Evolutionary conservation across 2,797 vertebrate species (phyloP).

Genomic region (Leuciscus waleckii): DNA sequence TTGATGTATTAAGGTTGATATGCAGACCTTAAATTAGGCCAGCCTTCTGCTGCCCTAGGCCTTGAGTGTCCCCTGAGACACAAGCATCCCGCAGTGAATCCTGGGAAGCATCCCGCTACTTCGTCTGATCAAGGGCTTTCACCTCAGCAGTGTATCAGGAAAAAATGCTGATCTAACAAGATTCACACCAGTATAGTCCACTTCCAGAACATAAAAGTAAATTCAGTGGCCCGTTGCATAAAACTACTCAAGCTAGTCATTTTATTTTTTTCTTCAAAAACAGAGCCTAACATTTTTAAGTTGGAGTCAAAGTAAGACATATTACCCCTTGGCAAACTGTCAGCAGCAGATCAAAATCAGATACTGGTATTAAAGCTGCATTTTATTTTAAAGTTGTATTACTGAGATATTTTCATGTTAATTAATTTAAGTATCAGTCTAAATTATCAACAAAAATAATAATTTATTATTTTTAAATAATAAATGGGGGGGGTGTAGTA

Average conservation of each 20-base stretch:
- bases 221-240: neutral
- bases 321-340: neutral
- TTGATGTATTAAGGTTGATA: constrained; percentile 16
- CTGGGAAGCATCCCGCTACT: constrained; percentile 43
- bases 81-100: constrained; percentile 53
- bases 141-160: constrained; percentile 40
- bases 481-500: no score
- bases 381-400: neutral
- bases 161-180: constrained; percentile 62
- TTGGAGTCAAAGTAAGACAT: no score
- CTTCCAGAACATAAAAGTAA: neutral
- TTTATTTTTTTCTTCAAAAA: no score
- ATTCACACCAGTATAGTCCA: constrained; percentile 7
- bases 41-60: constrained; percentile 57
- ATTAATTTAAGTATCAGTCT: neutral
- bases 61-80: constrained; percentile 58
- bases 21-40: constrained; percentile 46
- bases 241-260: neutral
- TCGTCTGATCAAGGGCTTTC: constrained; percentile 58
- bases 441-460: neutral
- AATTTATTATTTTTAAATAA: no score
- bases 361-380: neutral
- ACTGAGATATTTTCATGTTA: neutral
- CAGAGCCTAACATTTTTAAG: no score
- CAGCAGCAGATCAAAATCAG: neutral